phyloP scores from a whole-genome alignment of 2,113 vertebrate genomes.

The Semnornis frantzii region DNA sequence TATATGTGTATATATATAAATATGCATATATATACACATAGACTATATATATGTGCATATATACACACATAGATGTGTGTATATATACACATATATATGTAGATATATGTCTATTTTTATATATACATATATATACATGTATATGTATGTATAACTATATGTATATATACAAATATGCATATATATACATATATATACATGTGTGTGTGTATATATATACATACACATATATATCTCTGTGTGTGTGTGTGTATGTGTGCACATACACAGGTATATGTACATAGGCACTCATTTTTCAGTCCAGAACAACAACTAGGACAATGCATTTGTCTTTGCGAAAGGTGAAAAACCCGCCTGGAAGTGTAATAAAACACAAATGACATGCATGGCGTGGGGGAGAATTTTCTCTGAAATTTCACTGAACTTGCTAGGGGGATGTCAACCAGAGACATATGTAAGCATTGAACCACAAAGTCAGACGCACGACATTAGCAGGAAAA shows the following conservation, averaged over 20 bases:
- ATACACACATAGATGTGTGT: too few relatives aligned
- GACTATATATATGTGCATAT: too few relatives aligned
- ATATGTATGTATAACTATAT: too few relatives aligned
- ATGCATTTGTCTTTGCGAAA: background rate
- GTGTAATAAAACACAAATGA: background rate
- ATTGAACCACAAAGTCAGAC: conserved; percentile 53
- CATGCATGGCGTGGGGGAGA: background rate
- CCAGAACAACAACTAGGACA: background rate
- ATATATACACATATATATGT: too few relatives aligned
- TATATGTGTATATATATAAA: accelerated
- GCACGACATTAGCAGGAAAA: conserved; percentile 15
- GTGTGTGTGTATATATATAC: too few relatives aligned
- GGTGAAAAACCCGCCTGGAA: background rate
- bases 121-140: too few relatives aligned
- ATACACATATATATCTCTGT: accelerated
- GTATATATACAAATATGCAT: too few relatives aligned
- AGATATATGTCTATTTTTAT: too few relatives aligned
- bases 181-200: too few relatives aligned
- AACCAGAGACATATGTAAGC: conserved; percentile 5
- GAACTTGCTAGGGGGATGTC: conserved; percentile 25
- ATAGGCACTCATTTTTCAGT: background rate
- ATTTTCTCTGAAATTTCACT: background rate
- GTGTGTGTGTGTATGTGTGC: too few relatives aligned
- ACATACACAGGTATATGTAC: too few relatives aligned
- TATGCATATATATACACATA: background rate